These are phyloP conservation scores for Eumeta japonica DNA, from an alignment of 1,140 invertebrate species.

Conservation along the genomic window DNA sequence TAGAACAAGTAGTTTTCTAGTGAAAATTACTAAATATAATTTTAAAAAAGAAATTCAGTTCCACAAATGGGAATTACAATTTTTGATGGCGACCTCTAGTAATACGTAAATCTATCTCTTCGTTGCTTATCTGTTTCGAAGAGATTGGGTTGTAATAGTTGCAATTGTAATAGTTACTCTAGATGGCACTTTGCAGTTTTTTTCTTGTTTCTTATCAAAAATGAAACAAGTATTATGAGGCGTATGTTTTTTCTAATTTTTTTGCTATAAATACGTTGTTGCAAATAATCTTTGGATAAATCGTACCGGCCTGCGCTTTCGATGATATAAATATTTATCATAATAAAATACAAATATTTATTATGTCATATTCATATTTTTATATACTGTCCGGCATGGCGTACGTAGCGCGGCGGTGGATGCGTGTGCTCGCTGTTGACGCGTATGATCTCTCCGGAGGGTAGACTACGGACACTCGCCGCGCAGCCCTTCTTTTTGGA, in stretches of 20 bases:
- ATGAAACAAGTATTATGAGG: not conserved
- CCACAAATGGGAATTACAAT: not conserved
- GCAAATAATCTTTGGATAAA: not conserved
- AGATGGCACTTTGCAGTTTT: too few species aligned
- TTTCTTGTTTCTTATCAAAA: too few species aligned
- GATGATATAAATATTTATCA: not conserved
- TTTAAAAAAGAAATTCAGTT: not conserved
- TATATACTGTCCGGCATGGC: constrained; percentile 12
- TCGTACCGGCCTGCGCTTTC: not conserved
- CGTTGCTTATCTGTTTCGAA: not conserved
- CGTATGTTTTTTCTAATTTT: not conserved
- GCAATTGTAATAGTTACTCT: too few species aligned
- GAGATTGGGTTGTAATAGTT: too few species aligned
- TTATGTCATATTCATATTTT: constrained; percentile 12
- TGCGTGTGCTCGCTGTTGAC: constrained; percentile 17
- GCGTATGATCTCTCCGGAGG: constrained; percentile 8
- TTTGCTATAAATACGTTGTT: not conserved
- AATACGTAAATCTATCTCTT: not conserved
- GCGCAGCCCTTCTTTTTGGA: constrained; percentile 21
- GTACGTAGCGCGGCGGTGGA: constrained; percentile 16
- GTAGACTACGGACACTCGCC: constrained; percentile 14
- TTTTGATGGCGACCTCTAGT: not conserved
- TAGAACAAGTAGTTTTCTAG: not conserved
- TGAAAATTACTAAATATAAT: not conserved
- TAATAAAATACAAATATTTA: not conserved